Evolutionary conservation across 2,888 invertebrate species (phyloP), one percentile per base, ranked within the genome.

Genomic region (Cacoxenus indagator): DNA sequence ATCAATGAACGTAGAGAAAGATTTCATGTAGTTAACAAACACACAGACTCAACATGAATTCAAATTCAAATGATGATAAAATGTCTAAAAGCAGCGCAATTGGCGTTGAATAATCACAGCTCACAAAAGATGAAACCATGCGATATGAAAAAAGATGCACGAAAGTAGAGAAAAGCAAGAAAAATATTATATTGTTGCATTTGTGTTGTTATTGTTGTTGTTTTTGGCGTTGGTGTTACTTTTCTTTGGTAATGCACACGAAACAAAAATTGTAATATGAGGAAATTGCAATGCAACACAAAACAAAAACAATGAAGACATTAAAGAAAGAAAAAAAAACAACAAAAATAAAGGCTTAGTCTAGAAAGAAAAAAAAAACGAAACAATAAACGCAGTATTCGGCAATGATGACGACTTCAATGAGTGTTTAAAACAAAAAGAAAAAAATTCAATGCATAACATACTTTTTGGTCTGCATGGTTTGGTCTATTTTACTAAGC

Each of bases 231-330:
- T 51, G 4, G 22, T 51, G 6, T 51, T 37, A 5, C 14, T 51
- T 51, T 51, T 19, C 19, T 51, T 17, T 24, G 14, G 61, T 62
- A 62, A 62, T 62, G 45, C 61, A 62, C 45, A 62, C 24, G 43
- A 62, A 45, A 43, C 6, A 24, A 62, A n/a, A 61, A 43, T 43
- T 62, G 61, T 62, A 62, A 57, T 57, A 66, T 66, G 66, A 66
- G 66, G 66, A 66, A 66, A 57, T 66, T 22, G 57, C 57, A 66
- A 5, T 45, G 66, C 55, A 57, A 54, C 65, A 37, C 51, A 8
- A 51, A 51, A 0, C 17, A 51, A 51, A 51, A 51, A 51, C 51
- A 51, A 51, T 51, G 51, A 51, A 51, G 37, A 51, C 55, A n/a
- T 17, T 17, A 65, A 55, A 4, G n/a, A 29, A 11, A 62, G 24